Evolutionary conservation across 2,113 vertebrate genomes (phyloP).

Genomic region (Setophaga coronata): DNA sequence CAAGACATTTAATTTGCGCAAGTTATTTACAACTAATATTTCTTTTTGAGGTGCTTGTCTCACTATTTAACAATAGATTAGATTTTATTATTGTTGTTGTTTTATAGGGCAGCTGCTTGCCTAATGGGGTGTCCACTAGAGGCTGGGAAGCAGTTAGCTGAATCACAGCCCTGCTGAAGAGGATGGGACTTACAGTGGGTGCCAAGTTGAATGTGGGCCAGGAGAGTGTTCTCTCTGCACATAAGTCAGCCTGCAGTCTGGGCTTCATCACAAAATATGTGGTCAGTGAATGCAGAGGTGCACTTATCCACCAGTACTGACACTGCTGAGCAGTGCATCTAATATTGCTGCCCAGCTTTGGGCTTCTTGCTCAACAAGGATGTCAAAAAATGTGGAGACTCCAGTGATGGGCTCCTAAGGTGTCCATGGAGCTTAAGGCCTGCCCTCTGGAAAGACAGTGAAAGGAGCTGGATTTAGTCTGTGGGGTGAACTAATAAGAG

Average conservation of each 20-base stretch:
- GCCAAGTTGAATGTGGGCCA: not conserved
- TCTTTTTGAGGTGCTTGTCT: not conserved
- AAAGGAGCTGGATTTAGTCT: not conserved
- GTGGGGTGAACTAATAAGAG: not conserved
- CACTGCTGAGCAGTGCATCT: not conserved
- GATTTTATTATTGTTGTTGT: not conserved
- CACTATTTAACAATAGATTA: not conserved
- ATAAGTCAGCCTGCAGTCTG: not conserved
- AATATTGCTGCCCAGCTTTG: not conserved
- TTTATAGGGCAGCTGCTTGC: not conserved
- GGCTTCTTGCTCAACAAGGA: not conserved
- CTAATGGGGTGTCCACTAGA: not conserved
- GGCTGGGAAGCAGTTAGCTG: not conserved
- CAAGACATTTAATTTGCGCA: not conserved
- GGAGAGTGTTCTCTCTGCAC: not conserved
- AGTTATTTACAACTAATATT: not conserved
- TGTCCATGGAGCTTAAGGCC: not conserved
- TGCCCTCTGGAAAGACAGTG: not conserved
- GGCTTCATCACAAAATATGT: not conserved
- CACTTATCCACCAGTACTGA: accelerated
- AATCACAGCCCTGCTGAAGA: not conserved
- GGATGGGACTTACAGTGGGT: not conserved
- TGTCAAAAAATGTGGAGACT: not conserved
- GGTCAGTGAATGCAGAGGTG: not conserved
- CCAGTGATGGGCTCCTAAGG: not conserved